Evolutionary conservation across 1,140 invertebrate genomes (phyloP).

Genomic region (Drosophila seguyi): DNA sequence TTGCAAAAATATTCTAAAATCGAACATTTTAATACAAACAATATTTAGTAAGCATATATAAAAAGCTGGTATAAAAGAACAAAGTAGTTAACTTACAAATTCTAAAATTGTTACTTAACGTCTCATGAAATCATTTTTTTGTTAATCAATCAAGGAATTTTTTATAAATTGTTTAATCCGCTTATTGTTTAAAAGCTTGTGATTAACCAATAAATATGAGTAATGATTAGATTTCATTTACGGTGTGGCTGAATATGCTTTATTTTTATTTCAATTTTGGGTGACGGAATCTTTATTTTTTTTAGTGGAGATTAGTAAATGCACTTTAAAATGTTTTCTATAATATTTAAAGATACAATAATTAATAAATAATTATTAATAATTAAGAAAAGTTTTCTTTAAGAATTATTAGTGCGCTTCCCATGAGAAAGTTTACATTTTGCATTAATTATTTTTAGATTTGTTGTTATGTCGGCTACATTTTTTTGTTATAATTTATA

Average conservation of each 20-base stretch:
- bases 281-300: neutral
- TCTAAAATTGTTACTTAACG: neutral
- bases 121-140: neutral
- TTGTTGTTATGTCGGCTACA: neutral
- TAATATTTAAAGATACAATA: too few relatives aligned
- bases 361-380: too few relatives aligned
- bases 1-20: neutral
- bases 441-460: neutral
- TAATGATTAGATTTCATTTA: neutral
- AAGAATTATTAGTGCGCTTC: neutral
- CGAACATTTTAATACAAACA: too few relatives aligned
- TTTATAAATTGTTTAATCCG: neutral
- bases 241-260: neutral
- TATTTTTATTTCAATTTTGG: neutral
- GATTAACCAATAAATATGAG: slow-evolving; percentile 3
- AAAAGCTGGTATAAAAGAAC: too few relatives aligned
- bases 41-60: too few relatives aligned
- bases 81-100: neutral
- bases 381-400: neutral
- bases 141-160: neutral
- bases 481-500: too few relatives aligned
- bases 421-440: neutral
- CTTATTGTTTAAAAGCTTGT: neutral
- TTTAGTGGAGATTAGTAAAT: too few relatives aligned
- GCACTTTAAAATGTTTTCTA: too few relatives aligned